Base-by-base conservation (phyloP, 2,113 vertebrate genomes). In the Turnix velox region DNA sequence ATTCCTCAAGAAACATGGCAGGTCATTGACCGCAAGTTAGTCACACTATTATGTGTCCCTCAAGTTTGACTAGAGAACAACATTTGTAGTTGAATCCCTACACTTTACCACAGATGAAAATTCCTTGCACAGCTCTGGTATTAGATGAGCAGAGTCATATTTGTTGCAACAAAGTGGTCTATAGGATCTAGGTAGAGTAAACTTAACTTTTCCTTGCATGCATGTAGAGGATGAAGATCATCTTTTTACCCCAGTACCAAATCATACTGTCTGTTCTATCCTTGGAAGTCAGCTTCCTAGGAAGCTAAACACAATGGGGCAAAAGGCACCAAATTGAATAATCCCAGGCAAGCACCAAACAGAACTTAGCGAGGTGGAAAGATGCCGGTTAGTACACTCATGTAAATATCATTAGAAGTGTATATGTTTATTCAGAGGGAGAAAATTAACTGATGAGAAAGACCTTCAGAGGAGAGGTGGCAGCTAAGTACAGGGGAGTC, bases 361-460 rank as follows among this genome's bases (percentile, higher is more conserved):
- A 85, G 40, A 88, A 92, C 84, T 59, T 14, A 17, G 14, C 18
- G 31, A 90, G 49, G 37, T 33, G 81, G 52, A 89, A 94, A 83
- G 75, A 73, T 39, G 43, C 10, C 6, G 7, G 39, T 93, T 92
- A 83, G 51, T 40, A 73, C 40, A 39, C 10, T 92, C 43, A 25
- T 25, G 59, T 79, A 85, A 85, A 67, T 66, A 85, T 58, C 59
- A 77, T 91, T 87, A 73, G 65, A 78, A 92, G 35, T 43, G 66
- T 66, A 94, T 45, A 83, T 69, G 43, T 58, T 89, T 74, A 82
- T 62, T 79, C 74, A 79, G 49, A 93, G 81, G 65, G 39, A 96
- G 81, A 83, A 94, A 89, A 88, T 91, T 69, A 88, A 85, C 78
- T 91, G 71, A 92, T 91, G 62, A 85, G 85, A 89, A 96, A 79